Conservation (phyloP, 2,113 vertebrate species). For the Neofelis nebulosa region DNA sequence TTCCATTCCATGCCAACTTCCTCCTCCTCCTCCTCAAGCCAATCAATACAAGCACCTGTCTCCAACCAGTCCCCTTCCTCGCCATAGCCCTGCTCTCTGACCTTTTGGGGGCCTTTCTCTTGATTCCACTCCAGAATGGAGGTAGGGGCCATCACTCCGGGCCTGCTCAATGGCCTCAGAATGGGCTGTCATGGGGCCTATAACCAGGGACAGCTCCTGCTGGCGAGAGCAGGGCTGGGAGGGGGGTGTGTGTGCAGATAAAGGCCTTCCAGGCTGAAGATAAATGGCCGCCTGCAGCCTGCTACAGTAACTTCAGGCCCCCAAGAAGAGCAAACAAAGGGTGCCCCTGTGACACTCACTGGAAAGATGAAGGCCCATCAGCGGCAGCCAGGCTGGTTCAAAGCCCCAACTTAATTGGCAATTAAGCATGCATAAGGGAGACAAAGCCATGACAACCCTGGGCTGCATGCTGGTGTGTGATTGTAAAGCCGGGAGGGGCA, state of each 20-base stretch:
- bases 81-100: slow-evolving; percentile 86
- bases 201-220: slow-evolving; percentile 91
- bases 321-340: slow-evolving; percentile 95
- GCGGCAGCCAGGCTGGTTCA: slow-evolving; percentile 87
- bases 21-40: slow-evolving; percentile 54
- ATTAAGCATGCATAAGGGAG: slow-evolving; percentile 97
- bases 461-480: slow-evolving; percentile 92
- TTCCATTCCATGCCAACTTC: slow-evolving; percentile 70
- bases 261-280: slow-evolving; percentile 90
- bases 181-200: slow-evolving; percentile 86
- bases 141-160: slow-evolving; percentile 91
- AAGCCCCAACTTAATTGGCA: slow-evolving; percentile 96
- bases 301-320: slow-evolving; percentile 92
- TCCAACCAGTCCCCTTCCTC: slow-evolving; percentile 84
- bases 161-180: slow-evolving; percentile 86
- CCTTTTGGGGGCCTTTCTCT: slow-evolving; percentile 86
- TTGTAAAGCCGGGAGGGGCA: slow-evolving; percentile 88
- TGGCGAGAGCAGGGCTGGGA: slow-evolving; percentile 87
- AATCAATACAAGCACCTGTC: slow-evolving; percentile 79
- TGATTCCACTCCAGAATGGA: slow-evolving; percentile 75
- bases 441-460: slow-evolving; percentile 94
- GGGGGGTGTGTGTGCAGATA: slow-evolving; percentile 85
- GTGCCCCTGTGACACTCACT: slow-evolving; percentile 87
- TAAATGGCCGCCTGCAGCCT: slow-evolving; percentile 89
- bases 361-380: slow-evolving; percentile 92